These are phyloP conservation scores for Ctenopoma kingsleyae DNA, from an alignment of 2,797 vertebrate species.

Conservation along the genomic window DNA sequence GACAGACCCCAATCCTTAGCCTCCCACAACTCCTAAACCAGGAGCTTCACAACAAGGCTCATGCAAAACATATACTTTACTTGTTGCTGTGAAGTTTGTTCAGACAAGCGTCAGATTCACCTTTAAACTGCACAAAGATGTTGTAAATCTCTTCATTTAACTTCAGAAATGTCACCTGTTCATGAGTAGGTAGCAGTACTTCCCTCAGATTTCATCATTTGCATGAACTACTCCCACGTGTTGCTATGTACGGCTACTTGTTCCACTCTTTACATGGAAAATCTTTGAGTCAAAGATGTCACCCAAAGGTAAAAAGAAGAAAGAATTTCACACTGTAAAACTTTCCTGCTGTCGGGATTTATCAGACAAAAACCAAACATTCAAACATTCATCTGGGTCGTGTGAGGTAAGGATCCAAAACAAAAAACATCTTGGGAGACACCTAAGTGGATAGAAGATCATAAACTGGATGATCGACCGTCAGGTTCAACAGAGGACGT, in stretches of 20 bases:
- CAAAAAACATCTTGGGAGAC: too few relatives aligned
- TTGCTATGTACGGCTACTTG: too few relatives aligned
- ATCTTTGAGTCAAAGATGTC: background rate
- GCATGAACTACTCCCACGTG: background rate
- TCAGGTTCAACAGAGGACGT: background rate
- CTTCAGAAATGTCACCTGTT: background rate
- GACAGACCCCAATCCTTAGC: too few relatives aligned
- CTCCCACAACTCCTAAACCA: too few relatives aligned
- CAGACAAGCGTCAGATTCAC: background rate
- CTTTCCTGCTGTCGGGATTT: background rate
- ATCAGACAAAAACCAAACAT: background rate
- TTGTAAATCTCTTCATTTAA: background rate
- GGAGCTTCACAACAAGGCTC: background rate
- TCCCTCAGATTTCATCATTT: background rate
- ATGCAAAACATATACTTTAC: background rate
- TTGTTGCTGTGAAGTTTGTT: background rate
- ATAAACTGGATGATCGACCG: too few relatives aligned
- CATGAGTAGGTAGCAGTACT: background rate
- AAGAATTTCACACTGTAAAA: background rate
- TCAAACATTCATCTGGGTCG: background rate
- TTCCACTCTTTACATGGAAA: background rate
- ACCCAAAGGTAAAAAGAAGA: background rate
- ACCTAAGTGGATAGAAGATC: background rate
- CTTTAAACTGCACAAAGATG: background rate
- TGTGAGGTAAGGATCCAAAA: background rate